These are phyloP conservation scores for Gila orcuttii DNA, from an alignment of 2,113 vertebrate genomes.

Conservation along the genomic window DNA sequence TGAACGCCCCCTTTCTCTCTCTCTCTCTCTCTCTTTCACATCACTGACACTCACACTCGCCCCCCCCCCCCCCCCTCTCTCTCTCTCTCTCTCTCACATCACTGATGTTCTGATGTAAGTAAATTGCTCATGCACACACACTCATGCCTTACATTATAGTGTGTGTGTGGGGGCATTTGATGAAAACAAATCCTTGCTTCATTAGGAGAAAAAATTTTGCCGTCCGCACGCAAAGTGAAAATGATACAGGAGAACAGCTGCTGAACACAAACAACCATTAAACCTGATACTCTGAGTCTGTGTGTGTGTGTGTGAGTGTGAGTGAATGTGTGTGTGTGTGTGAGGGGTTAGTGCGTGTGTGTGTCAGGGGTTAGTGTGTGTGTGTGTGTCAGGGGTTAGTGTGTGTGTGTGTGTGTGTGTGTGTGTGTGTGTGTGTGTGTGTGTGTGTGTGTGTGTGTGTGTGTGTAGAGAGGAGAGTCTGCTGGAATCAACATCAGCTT, in stretches of 20 bases:
- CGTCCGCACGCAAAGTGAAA: slow-evolving; percentile 31
- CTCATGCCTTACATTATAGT: neutral
- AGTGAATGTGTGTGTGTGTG: no score
- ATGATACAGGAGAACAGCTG: slow-evolving; percentile 66
- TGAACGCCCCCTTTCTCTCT: accelerated
- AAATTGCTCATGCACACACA: neutral
- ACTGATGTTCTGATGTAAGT: neutral
- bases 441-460: no score
- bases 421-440: no score
- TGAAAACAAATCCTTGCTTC: slow-evolving; percentile 41
- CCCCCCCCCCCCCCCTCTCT: no score
- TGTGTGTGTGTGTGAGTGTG: slow-evolving; percentile 10
- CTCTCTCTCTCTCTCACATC: neutral
- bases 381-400: no score
- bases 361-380: no score
- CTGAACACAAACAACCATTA: slow-evolving; percentile 71
- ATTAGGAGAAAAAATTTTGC: slow-evolving; percentile 35
- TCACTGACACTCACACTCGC: no score
- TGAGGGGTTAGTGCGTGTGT: no score
- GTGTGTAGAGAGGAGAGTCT: no score
- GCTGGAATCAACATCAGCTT: no score
- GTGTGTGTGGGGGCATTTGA: neutral
- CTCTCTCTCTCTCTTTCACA: no score
- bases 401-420: no score
- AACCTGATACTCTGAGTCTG: slow-evolving; percentile 61